A percentile compares a stretch with the other conserved stretches of the same genome.
These are phyloP conservation scores for Marronus borbonicus DNA, from an alignment of 2,888 invertebrate genomes.

Conservation along the genomic window DNA sequence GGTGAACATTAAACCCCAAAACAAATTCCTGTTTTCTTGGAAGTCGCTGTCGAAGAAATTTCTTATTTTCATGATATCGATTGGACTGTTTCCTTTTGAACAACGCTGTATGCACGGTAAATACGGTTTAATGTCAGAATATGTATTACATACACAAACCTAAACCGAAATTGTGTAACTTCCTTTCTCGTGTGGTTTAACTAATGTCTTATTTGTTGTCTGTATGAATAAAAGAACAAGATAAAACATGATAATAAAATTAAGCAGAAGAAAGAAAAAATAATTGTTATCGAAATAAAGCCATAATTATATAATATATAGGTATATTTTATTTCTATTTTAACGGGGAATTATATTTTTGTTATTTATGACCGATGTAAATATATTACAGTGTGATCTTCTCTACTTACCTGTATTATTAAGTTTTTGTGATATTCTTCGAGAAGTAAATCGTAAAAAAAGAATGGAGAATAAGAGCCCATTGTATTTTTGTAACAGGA, in stretches of 20 bases:
- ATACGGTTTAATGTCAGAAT: constrained; percentile 25
- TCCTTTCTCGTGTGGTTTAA: constrained; percentile 1
- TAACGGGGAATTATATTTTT: neutral
- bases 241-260: too few relatives aligned
- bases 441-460: too few relatives aligned
- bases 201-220: neutral
- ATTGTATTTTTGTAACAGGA: too few relatives aligned
- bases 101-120: neutral
- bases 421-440: constrained; percentile 13
- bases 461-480: too few relatives aligned
- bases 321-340: constrained; percentile 17
- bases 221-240: neutral
- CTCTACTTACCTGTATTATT: neutral
- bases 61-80: neutral
- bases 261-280: too few relatives aligned
- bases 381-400: too few relatives aligned
- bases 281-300: too few relatives aligned
- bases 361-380: too few relatives aligned
- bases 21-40: too few relatives aligned
- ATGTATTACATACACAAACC: constrained; percentile 16
- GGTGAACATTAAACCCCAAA: too few relatives aligned
- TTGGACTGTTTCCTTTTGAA: neutral
- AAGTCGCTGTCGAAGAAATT: too few relatives aligned
- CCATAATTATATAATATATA: constrained; percentile 9
- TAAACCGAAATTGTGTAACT: neutral